Evolutionary conservation across 2,888 invertebrate species (phyloP), one percentile per base, ranked within the genome.

Genomic region (Caenorhabditis uteleia): DNA sequence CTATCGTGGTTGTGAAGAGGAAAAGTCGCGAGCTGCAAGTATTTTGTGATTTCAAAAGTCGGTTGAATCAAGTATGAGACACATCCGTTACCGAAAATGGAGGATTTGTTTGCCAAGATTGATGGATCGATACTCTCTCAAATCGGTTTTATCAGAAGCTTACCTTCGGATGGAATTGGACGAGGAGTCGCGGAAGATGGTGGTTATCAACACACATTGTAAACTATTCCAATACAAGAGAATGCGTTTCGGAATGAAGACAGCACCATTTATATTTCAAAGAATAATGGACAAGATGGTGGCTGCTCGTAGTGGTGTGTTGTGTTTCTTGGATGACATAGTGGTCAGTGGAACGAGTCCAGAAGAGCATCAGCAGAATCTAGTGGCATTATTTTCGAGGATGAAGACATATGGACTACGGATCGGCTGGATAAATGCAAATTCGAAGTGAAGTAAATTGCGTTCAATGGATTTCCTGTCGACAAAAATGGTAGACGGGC

Each of bases 181-280:
- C 21, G 59, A 65, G 2, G 59, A 75, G 1, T 57, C 62, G 6
- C 47, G 68, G 43, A 16, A 50, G 6, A 26, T 64, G 8, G 23
- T 49, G 10, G 48, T 36, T 4, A 51, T 70, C 20, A 78, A 68
- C 34, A 76, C 76, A 0, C 75, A 75, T 39, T 31, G 26, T n/a
- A 73, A 75, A 8, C 31, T 77, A 31, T 75, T 60, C 38, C 38
- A 48, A 23, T 75, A 66, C 40, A 49, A 72, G 26, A 23, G 75
- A 12, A 31, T 77, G 10, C 66, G 72, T 1, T 78, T 78, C 33
- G 78, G 77, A 25, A 45, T 75, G 0, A 66, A 61, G 20, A 55
- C 68, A 5, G 77, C 70, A 1, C 77, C 78, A 8, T 45, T 44
- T 0, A 72, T 76, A 10, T 77, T 77, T 36, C 77, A 77, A 39